Evolutionary conservation across 2,797 vertebrate genomes (phyloP), one percentile per base, ranked within the genome.

Genomic region (Anableps anableps): DNA sequence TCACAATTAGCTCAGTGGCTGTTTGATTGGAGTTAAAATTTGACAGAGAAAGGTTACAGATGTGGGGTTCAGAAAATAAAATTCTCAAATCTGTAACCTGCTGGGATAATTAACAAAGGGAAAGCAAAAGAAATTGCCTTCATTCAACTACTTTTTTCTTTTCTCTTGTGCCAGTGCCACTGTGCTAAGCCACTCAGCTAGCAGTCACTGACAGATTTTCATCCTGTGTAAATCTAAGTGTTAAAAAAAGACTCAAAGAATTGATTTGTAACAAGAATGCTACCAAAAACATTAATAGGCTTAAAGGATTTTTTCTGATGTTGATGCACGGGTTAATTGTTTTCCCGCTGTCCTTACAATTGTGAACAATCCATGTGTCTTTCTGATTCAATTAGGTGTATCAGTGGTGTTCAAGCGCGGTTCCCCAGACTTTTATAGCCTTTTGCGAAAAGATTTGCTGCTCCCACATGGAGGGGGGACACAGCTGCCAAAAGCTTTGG

Each of bases 41-140:
- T 71, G 80, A 41, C 66, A 76, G 60, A 71, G 84, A 80, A 55
- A 29, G 74, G 80, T 77, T 58, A 45, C 79, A 71, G 66, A 83
- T 73, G 55, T 70, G 64, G 34, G 70, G 47, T 75, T 78, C 45
- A 62, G 78, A 87, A 58, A 51, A 70, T 34, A 43, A 71, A 51
- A 76, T 83, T 83, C 85, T 88, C 34, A 86, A 80, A 84, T 87
- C 58, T 74, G 74, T 73, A 64, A 88, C 84, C 90, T 75, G 82
- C 89, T 87, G 87, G 29, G 87, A 85, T 87, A 75, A 92, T 91
- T 88, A 76, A 50, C 26, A 70, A 41, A 50, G 29, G 55, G 41
- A 80, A 81, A 84, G 83, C 47, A 9, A 75, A 50, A 78, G 75
- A 55, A 84, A 86, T 78, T 64, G 72, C 62, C 45, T 55, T 80